Evolutionary conservation across 2,113 vertebrate genomes (phyloP), one percentile per base, ranked within the genome.

Genomic region (Solea solea): DNA sequence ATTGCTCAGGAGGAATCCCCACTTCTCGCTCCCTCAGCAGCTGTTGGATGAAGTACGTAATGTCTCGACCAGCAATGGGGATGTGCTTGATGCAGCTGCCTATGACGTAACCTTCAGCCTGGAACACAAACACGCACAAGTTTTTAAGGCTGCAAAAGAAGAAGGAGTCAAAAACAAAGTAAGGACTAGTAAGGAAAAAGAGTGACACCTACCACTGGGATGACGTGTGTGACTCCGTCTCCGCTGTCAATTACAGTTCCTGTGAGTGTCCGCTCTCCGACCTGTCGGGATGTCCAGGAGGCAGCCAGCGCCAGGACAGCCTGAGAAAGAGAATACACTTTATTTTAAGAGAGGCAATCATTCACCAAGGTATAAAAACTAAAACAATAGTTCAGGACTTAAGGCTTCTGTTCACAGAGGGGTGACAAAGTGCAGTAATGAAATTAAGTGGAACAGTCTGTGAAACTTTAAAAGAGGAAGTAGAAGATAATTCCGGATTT

Each of bases 21-120:
- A 98, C 96, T 94, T 99, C 98, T 68, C 98, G 87, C 49, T 99
- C 98, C 84, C 98, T 93, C 90, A 99, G 92, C 82, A 99, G 85
- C 85, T 99, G 98, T 83, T 99, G 97, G 87, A 95, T 99, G 92
- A 99, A 99, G 91, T 98, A 99, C 0, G 98, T 99, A 89, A 99
- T 99, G 93, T 99, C 98, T 70, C 98, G 91, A 6, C 98, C 98
- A 0, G 98, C 97, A 16, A 99, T 99, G 85, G 98, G 98, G 91
- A 99, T 99, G 95, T 99, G 98, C 85, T 99, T 99, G 78, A 99
- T 99, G 89, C 98, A 99, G 94, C 98, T 99, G 77, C 98, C 97
- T 80, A 99, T 99, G 82, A 99, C 98, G 1, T 99, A 99, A 0
- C 98, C 98, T 90, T 99, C 98, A 56, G 98, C 98, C 97, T 99